phyloP scores from a whole-genome alignment of 2,888 invertebrate species.

The Drosophila limbata region DNA sequence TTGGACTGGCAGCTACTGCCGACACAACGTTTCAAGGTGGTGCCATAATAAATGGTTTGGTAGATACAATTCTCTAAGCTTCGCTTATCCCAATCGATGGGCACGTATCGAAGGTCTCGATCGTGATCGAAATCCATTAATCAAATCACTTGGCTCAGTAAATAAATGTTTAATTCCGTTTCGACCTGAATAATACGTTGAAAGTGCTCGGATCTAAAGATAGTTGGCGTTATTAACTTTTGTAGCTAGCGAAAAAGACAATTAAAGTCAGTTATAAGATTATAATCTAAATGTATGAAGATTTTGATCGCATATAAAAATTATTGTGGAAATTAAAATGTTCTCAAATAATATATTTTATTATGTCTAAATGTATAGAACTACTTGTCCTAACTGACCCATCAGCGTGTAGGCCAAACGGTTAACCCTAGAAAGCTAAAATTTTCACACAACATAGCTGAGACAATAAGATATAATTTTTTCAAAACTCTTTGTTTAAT shows the following conservation, averaged over 20 bases:
- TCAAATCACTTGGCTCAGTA: conserved; percentile 83
- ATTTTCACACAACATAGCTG: too few species aligned
- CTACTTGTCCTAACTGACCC: too few species aligned
- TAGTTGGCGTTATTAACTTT: conserved; percentile 14
- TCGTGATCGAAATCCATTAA: conserved; percentile 84
- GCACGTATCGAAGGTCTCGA: conserved; percentile 54
- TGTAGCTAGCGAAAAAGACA: conserved; percentile 5
- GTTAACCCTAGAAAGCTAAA: too few species aligned
- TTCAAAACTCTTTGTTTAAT: too few species aligned
- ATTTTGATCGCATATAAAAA: too few species aligned
- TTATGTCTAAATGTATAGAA: too few species aligned
- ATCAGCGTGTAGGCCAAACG: too few species aligned
- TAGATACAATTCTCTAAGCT: conserved; percentile 20
- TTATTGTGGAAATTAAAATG: too few species aligned
- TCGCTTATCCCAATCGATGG: conserved; percentile 22
- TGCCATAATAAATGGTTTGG: conserved; percentile 62
- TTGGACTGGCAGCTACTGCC: conserved; percentile 34
- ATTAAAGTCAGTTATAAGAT: too few species aligned
- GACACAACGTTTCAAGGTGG: conserved; percentile 50
- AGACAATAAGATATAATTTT: too few species aligned
- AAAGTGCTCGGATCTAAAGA: neutral
- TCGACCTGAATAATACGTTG: neutral
- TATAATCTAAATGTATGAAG: too few species aligned
- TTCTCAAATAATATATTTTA: too few species aligned
- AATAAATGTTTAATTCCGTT: conserved; percentile 46